These are phyloP conservation scores for Dasypolia templi DNA, from an alignment of 2,888 invertebrate species.

Conservation along the genomic window DNA sequence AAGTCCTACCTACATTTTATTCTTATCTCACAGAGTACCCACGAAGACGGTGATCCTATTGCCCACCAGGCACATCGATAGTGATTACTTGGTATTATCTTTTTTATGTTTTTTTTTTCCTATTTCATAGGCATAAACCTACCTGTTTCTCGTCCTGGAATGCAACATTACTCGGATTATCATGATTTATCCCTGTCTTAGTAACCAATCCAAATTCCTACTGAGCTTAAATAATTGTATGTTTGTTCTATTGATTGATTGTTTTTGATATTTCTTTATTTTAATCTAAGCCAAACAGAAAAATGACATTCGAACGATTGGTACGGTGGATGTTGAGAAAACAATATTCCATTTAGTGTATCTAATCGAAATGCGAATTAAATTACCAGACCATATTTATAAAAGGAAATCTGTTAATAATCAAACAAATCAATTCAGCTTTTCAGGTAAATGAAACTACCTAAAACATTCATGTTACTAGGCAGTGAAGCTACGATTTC, in stretches of 20 bases:
- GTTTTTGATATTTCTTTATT: too few relatives aligned
- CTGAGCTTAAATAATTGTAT: neutral
- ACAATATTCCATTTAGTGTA: conserved; percentile 6
- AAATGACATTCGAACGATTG: too few relatives aligned
- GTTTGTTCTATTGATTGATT: neutral
- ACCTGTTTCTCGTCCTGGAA: conserved; percentile 47
- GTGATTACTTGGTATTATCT: conserved; percentile 46
- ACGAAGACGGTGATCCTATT: conserved; percentile 48
- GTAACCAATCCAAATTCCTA: conserved; percentile 45
- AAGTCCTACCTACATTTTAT: conserved; percentile 32
- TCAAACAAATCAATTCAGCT: neutral
- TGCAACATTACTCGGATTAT: conserved; percentile 32
- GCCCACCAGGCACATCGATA: conserved; percentile 43
- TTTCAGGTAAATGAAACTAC: neutral
- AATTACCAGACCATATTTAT: conserved; percentile 13
- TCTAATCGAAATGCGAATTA: conserved; percentile 1
- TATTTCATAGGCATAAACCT: conserved; percentile 37
- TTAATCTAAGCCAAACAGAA: too few relatives aligned
- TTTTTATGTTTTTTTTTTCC: conserved; percentile 38
- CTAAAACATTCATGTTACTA: neutral
- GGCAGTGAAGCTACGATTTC: neutral
- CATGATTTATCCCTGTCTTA: conserved; percentile 43
- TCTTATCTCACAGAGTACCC: conserved; percentile 59
- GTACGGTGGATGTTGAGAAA: conserved; percentile 16
- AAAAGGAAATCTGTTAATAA: too few relatives aligned